Evolutionary conservation across 1,140 invertebrate species (phyloP).

Genomic region (Platorchestia sp.): DNA sequence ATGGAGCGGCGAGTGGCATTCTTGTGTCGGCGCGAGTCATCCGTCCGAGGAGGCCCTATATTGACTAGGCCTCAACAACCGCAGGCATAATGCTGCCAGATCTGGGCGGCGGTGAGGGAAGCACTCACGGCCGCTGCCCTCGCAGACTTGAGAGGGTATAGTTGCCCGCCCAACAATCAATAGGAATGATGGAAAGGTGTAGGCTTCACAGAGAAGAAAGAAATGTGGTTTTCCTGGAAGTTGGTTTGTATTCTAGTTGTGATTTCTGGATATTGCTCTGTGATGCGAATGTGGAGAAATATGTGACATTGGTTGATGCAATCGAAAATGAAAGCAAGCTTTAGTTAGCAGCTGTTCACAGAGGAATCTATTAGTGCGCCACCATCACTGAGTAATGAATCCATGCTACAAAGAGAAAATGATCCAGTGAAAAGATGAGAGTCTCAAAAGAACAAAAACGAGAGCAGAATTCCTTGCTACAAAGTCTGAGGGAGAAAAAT

Average conservation of each 20-base stretch:
- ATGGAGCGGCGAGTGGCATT: background rate
- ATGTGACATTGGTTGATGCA: background rate
- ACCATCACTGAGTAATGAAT: background rate
- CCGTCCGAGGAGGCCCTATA: background rate
- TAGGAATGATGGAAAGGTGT: background rate
- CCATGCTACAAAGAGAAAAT: background rate
- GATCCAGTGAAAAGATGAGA: background rate
- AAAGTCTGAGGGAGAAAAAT: background rate
- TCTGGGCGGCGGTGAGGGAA: background rate
- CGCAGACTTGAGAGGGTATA: background rate
- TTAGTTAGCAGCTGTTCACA: background rate
- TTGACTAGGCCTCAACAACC: constrained; percentile 6
- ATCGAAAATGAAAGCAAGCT: background rate
- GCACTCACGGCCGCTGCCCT: background rate
- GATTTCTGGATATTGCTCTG: background rate
- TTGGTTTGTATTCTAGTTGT: background rate
- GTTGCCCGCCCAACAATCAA: background rate
- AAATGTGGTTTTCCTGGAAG: background rate
- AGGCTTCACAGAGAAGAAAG: background rate
- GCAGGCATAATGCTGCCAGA: background rate
- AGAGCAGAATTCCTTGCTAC: background rate
- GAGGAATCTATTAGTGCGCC: background rate
- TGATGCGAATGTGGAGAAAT: background rate
- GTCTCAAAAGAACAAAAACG: background rate
- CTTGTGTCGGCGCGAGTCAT: background rate